Base-by-base conservation (phyloP, 2,113 vertebrate species). In the Echinops telfairi region DNA sequence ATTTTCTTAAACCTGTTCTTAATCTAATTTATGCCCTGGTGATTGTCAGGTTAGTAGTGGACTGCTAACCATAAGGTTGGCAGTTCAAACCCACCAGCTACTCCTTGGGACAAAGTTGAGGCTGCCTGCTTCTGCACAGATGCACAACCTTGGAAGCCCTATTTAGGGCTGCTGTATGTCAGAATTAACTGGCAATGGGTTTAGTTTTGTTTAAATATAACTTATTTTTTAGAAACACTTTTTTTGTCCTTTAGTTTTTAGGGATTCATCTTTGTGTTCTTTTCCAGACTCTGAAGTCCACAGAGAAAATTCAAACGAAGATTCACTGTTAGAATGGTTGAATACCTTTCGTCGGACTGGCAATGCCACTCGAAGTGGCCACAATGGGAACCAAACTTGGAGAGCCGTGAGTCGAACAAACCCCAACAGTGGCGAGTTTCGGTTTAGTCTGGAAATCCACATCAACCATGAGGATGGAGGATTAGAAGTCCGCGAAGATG, bases 331-430 rank as follows among this genome's bases (percentile, higher is more conserved):
- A 66, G 99, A 99, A 94, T 99, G 99, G 99, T 96, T 99, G 83
- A 99, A 99, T 94, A 98, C 98, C 0, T 99, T 99, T 94, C 98
- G 98, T 92, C 99, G 98, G 89, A 99, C 99, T 2, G 99, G 99
- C 93, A 99, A 99, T 19, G 98, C 99, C 40, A 99, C 99, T 70
- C 99, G 98, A 88, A 99, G 99, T 1, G 99, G 99, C 23, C 99
- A 99, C 96, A 99, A 98, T 58, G 99, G 99, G 89, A 99, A 99
- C 97, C 99, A 99, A 96, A 99, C 98, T 19, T 99, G 99, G 99
- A 99, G 99, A 75, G 99, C 99, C 0, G 99, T 99, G 97, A 99
- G 99, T 96, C 99, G 98, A 96, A 99, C 99, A 76, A 99, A 99
- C 95, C 99, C 99, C 0, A 99, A 98, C 97, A 99, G 98, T 20